phyloP scores from a whole-genome alignment of 92 coral and sea anemone genomes.

The Metridium senile region DNA sequence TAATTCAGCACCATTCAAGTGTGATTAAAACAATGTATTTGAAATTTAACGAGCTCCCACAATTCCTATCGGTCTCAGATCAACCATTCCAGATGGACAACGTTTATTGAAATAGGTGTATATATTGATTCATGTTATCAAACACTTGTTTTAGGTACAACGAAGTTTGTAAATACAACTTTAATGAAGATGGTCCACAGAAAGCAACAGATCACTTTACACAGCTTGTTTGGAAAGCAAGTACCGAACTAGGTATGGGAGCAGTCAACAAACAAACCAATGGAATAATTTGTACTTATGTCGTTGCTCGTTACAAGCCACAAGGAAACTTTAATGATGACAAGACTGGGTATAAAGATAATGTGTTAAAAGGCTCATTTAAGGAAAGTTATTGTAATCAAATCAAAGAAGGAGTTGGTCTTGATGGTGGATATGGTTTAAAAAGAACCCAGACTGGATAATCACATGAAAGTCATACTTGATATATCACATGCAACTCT shows the following conservation, averaged over 20 bases:
- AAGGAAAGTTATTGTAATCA: constrained; percentile 58
- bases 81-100: too few species aligned
- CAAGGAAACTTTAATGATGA: constrained; percentile 69
- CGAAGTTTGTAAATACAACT: constrained; percentile 82
- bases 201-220: constrained; percentile 74
- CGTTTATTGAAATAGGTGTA: too few species aligned
- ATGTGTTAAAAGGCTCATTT: constrained; percentile 69
- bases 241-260: constrained; percentile 80
- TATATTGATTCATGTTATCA: too few species aligned
- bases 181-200: constrained; percentile 58
- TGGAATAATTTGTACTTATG: constrained; percentile 63
- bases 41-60: too few species aligned
- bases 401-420: constrained; percentile 54
- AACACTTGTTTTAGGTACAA: constrained; percentile 64
- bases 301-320: constrained; percentile 87
- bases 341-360: constrained; percentile 48
- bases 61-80: too few species aligned
- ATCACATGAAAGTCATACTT: too few species aligned
- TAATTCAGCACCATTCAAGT: too few species aligned
- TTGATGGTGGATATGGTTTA: constrained; percentile 77
- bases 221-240: constrained; percentile 83
- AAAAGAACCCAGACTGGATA: constrained; percentile 28
- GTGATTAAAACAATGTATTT: too few species aligned
- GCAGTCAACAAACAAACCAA: constrained; percentile 58
- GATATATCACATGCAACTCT: too few species aligned